These are phyloP conservation scores for Martes flavigula DNA, from an alignment of 2,797 vertebrate genomes.

Conservation along the genomic window DNA sequence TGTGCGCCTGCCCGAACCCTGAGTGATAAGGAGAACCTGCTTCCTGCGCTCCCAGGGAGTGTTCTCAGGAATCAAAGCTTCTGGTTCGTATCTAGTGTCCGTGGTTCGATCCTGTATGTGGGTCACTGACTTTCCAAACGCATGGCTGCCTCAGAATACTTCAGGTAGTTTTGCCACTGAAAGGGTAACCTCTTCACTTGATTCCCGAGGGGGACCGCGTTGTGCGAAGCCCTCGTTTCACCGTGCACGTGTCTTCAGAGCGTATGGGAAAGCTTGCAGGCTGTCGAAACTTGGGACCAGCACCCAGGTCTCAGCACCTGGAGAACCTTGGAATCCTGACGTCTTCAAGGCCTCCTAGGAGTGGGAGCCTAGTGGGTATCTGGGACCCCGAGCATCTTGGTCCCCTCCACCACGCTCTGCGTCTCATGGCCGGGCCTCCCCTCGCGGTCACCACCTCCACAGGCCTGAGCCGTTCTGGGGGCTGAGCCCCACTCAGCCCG, in stretches of 20 bases:
- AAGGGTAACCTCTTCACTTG: not conserved
- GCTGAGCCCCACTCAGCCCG: not conserved
- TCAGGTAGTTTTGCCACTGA: not conserved
- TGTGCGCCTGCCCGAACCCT: not conserved
- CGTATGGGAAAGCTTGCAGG: not conserved
- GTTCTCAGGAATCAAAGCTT: not conserved
- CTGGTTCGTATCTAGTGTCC: not conserved
- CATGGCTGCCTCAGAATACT: not conserved
- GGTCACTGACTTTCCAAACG: not conserved
- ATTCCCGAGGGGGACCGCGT: no score
- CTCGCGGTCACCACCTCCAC: not conserved
- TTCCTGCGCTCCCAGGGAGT: rapidly evolving
- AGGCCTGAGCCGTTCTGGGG: not conserved
- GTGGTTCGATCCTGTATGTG: rapidly evolving
- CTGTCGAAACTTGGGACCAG: not conserved
- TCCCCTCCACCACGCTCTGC: no score
- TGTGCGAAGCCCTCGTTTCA: rapidly evolving
- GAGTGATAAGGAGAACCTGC: not conserved
- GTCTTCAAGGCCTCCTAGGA: not conserved
- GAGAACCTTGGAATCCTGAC: not conserved
- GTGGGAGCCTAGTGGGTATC: not conserved
- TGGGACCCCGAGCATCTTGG: not conserved
- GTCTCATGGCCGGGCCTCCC: not conserved
- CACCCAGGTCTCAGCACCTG: not conserved
- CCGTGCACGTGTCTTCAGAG: not conserved